phyloP scores from a whole-genome alignment of 2,888 invertebrate genomes.

The Eueremaeus valkanovi region DNA sequence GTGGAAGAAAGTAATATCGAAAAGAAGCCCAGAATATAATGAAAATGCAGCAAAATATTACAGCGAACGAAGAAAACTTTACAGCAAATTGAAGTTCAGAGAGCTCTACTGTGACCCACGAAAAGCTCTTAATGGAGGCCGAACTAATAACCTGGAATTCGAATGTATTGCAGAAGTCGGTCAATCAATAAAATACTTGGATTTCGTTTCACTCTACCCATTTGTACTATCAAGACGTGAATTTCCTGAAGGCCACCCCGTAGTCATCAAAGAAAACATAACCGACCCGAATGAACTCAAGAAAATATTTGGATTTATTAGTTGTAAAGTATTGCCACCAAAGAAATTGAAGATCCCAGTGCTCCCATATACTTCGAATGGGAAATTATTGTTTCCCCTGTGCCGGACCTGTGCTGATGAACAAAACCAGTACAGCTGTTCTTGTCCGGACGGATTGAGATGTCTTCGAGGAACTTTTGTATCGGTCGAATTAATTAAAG shows the following conservation, averaged over 20 bases:
- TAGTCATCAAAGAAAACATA: slow-evolving; percentile 47
- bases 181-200: slow-evolving; percentile 47
- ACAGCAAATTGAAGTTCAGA: too few species aligned
- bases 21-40: too few species aligned
- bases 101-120: too few species aligned
- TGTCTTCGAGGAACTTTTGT: slow-evolving; percentile 48
- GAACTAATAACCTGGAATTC: slow-evolving; percentile 48
- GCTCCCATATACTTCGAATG: slow-evolving; percentile 46
- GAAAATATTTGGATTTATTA: slow-evolving; percentile 48
- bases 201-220: slow-evolving; percentile 48
- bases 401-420: slow-evolving; percentile 47
- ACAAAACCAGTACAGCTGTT: slow-evolving; percentile 45
- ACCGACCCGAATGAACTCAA: slow-evolving; percentile 37
- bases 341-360: slow-evolving; percentile 39
- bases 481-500: slow-evolving; percentile 48
- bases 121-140: slow-evolving; percentile 49
- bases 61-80: too few species aligned
- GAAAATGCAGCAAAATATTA: background rate
- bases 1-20: too few species aligned
- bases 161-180: slow-evolving; percentile 43
- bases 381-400: slow-evolving; percentile 48
- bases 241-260: slow-evolving; percentile 48
- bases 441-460: slow-evolving; percentile 46
- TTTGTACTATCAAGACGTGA: slow-evolving; percentile 47
- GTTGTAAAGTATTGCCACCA: slow-evolving; percentile 42